Base-by-base conservation (phyloP, 1,140 invertebrate genomes). In the Aculops lycopersici region DNA sequence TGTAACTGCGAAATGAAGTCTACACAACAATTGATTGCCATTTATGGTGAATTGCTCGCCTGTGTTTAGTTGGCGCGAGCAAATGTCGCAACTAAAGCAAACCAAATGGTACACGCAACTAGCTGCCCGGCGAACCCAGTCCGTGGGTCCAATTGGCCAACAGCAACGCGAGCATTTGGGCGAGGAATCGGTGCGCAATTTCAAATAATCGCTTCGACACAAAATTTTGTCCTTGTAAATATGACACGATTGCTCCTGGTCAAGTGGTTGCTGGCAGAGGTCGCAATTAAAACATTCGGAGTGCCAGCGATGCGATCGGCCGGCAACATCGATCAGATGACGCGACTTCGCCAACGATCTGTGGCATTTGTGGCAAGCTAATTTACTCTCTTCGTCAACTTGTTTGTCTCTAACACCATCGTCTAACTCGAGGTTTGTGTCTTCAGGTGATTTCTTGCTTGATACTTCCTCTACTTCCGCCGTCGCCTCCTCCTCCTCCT, bases 41-140 rank as follows among this genome's bases (percentile, higher is more conserved):
- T 84, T 71, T 17, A 97, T 63, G 2, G 83, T 83, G 60, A 95
- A 97, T 60, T 94, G 83, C 56, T 97, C 90, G 0, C 86, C 86
- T 0, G 86, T 95, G 35, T 75, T 83, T 21, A 97, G 62, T 58
- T 95, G 90, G 19, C 88, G 64, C 49, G 88, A 86, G 58, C 90
- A 97, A 35, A 77, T 74, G 55, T 94, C 81, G 55, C 90, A 97
- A 4, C 84, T 79, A 59, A 97, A 97, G 61, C 90, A 97, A 2
- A 90, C 88, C 52, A 97, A 61, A 58, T 97, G 90, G 58, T 92
- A 97, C 15, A 95, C 77, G 53, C 80, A 71, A 48, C 84, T 74
- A 37, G 76, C 63, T 5, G 88, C 86, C 54, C 81, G 70, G 42
- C 90, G 63, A 20, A 43, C 84, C 90, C 90, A 97, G 60, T 95